Base-by-base conservation (phyloP, 2,113 vertebrate species). In the Chinchilla lanigera region DNA sequence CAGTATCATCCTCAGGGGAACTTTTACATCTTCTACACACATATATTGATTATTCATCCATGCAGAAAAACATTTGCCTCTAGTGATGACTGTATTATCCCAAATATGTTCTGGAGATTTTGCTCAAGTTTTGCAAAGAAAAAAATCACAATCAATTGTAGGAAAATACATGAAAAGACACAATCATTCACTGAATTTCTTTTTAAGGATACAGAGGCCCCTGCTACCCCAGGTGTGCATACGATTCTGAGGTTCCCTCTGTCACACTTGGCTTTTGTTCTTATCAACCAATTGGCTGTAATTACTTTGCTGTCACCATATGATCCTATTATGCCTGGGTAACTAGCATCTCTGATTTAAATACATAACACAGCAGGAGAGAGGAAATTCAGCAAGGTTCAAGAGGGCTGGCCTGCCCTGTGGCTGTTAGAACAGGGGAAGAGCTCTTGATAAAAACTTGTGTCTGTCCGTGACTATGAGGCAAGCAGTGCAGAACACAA, bases 291-390 rank as follows among this genome's bases (percentile, higher is more conserved):
- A 7, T 93, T 85, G 69, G 19, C 58, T 83, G 0, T 90, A 58
- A 90, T 92, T 88, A 61, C 26, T 7, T 86, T 84, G 19, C 4
- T 67, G 5, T 69, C 89, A 93, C 26, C 28, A 10, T 77, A 28
- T 50, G 52, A 60, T 65, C 44, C 60, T 41, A 19, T 19, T 92
- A 1, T 63, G 7, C 26, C 5, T 30, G 26, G 61, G 60, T 91
- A 89, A 58, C 58, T 61, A 17, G 2, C 77, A 35, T 94, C 44
- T 96, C 85, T 92, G 26, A 77, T 84, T 96, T 86, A 85, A 94
- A 78, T 56, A 90, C 28, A 65, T 87, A 85, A 1, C 56, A 86
- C 44, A 75, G 38, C 28, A 86, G 61, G 75, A 14, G 77, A 60
- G 26, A 60, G 38, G 33, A 92, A 69, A 71, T 33, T 77, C 85